Base-by-base conservation (phyloP, 2,113 vertebrate species). In the Nipponia nippon region DNA sequence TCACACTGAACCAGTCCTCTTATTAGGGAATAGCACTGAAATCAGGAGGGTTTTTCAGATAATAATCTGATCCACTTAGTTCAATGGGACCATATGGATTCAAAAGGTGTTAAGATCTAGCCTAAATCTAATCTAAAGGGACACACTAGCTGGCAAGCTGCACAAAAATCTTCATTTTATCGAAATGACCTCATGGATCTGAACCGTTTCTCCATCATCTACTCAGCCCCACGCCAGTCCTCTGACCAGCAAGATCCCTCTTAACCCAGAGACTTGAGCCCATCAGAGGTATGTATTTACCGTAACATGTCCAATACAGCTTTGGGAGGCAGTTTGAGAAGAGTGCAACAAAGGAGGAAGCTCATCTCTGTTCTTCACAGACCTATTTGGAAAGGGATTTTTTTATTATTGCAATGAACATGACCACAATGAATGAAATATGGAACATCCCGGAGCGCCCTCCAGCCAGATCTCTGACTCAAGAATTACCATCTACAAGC, bases 251-350 rank as follows among this genome's bases (percentile, higher is more conserved):
- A 19, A 59, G 17, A 20, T 6, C 40, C 10, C 53, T 56, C 63
- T 58, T 19, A 38, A 26, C 7, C 18, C 17, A 13, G 52, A 44
- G 16, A 18, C 16, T 11, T 11, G 36, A 56, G 36, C 42, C 19
- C 36, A 0, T 40, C 53, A 38, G 34, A 56, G 47, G 7, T 8
- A 18, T 1, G 0, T 5, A 7, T 16, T 65, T 50, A 65, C 44
- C 7, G 0, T 23, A 16, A 49, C 1, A 1, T 6, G 11, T 26
- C 40, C 4, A 2, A 25, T 4, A 25, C 3, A 25, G 50, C 10
- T 75, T 50, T 49, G 67, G 72, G 40, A 47, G 4, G 10, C 10
- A 30, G 21, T 38, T 30, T 19, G 49, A 58, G 61, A 83, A 44
- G 29, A 29, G 3, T 2, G 4, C 7, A 13, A 30, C 10, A 29